Percentiles rank a stretch among this genome's conserved stretches.
Conservation (phyloP, 2,888 invertebrate species). For the Tetanocera ferruginea region DNA sequence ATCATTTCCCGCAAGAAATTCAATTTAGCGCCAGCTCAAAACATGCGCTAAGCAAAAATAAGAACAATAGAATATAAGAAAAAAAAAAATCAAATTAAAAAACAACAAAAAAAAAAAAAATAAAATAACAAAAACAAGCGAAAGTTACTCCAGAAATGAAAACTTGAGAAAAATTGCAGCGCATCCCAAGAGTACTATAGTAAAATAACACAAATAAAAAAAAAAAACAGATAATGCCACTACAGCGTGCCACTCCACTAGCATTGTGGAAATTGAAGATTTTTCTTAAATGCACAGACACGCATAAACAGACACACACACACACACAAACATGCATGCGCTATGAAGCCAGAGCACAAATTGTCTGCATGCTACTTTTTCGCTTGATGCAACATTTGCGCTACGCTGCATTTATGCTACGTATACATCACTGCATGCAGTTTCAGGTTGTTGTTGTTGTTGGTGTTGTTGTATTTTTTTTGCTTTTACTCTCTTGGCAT, state of each 20-base stretch:
- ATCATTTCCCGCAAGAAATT: no score
- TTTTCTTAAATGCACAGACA: not conserved
- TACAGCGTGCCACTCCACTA: not conserved
- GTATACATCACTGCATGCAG: slow-evolving; percentile 5
- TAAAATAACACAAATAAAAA: no score
- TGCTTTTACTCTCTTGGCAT: not conserved
- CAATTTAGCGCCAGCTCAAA: no score
- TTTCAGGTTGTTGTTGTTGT: not conserved
- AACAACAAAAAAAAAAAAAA: not conserved
- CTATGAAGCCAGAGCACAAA: no score
- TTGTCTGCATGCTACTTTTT: not conserved
- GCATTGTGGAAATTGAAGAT: not conserved
- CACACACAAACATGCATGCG: not conserved
- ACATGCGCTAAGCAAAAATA: no score
- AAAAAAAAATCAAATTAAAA: not conserved
- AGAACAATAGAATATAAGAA: not conserved
- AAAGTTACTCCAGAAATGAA: no score
- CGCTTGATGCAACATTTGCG: not conserved
- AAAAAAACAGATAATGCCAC: not conserved
- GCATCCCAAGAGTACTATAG: not conserved
- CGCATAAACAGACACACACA: not conserved
- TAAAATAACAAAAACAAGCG: no score
- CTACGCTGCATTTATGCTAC: not conserved
- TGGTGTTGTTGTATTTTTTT: not conserved
- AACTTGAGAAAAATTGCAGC: not conserved